Percentiles rank a stretch among this genome's conserved stretches.
phyloP scores from a whole-genome alignment of 92 coral and sea anemone genomes.

The Siderastrea radians region DNA sequence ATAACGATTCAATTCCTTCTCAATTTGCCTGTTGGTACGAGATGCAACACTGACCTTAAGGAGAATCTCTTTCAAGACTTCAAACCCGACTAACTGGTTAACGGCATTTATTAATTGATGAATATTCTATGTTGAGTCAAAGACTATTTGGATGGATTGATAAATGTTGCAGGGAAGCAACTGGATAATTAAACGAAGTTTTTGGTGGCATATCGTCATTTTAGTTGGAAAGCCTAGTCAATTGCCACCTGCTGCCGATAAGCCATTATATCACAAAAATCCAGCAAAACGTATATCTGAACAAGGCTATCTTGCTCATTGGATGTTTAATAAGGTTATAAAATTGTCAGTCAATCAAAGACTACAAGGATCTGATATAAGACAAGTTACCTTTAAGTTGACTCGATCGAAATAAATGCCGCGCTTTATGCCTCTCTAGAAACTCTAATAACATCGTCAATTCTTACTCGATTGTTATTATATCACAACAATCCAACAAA shows the following conservation, averaged over 20 bases:
- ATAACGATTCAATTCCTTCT: slow-evolving; percentile 67
- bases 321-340: slow-evolving; percentile 69
- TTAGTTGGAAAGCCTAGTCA: slow-evolving; percentile 61
- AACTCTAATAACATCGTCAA: too few species aligned
- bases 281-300: slow-evolving; percentile 60
- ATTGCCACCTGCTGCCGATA: slow-evolving; percentile 64
- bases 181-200: slow-evolving; percentile 44
- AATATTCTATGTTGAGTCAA: slow-evolving; percentile 73
- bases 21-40: slow-evolving; percentile 75
- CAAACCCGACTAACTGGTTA: slow-evolving; percentile 40
- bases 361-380: slow-evolving; percentile 50
- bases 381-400: slow-evolving; percentile 50
- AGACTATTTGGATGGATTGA: slow-evolving; percentile 65
- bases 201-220: slow-evolving; percentile 55
- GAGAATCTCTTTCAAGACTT: slow-evolving; percentile 59
- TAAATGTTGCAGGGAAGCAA: slow-evolving; percentile 63
- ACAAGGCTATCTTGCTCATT: slow-evolving; percentile 68
- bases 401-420: too few species aligned
- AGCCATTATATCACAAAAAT: slow-evolving; percentile 69
- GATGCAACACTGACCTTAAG: slow-evolving; percentile 60
- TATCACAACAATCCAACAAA: slow-evolving; percentile 67
- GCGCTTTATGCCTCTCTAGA: too few species aligned
- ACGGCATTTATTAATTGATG: slow-evolving; percentile 66
- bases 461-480: too few species aligned
- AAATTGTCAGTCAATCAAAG: slow-evolving; percentile 61